Evolutionary conservation across 1,140 invertebrate genomes (phyloP), one percentile per base, ranked within the genome.

Genomic region (Calephelis virginiensis): DNA sequence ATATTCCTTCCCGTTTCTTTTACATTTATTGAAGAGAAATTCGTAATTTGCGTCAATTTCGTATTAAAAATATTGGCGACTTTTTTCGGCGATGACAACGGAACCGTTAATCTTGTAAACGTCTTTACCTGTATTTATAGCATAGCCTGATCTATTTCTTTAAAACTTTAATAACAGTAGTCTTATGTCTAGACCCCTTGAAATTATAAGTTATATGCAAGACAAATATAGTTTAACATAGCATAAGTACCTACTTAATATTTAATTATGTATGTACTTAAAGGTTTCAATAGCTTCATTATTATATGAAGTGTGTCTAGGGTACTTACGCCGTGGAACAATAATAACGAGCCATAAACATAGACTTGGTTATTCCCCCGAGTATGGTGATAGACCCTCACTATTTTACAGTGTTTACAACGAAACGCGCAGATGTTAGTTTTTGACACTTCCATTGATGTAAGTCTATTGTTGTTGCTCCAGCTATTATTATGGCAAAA

Each of bases 391-490:
- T 64, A 69, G 81, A 72, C 74, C 81, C 83, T 77, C 66, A 74
- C 77, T 81, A 82, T 84, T 85, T 81, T 80, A 81, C 80, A 77
- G 62, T 88, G 84, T 87, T 84, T 89, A 84, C 81, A 82, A 80
- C 82, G 82, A 78, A 82, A 81, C 70, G 84, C 86, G 89, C 87
- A 91, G 89, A 91, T 91, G 89, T 90, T 90, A 89, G 86, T 91
- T 90, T 91, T 89, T 91, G 89, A 91, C 89, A 91, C 86, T 86
- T 76, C 78, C 88, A 86, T 91, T 91, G 89, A 91, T 91, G 87
- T 88, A 85, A 78, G 77, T 80, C 85, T 76, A 82, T 91, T 91
- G 86, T 89, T 88, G 67, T 69, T 67, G 73, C 72, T 70, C 69
- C 63, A 71, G 68, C 77, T 80, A 86, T 85, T 87, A 85, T 89